A percentile compares a stretch with the other conserved stretches of the same genome.
phyloP scores from a whole-genome alignment of 2,113 vertebrate species.

The Solea senegalensis region DNA sequence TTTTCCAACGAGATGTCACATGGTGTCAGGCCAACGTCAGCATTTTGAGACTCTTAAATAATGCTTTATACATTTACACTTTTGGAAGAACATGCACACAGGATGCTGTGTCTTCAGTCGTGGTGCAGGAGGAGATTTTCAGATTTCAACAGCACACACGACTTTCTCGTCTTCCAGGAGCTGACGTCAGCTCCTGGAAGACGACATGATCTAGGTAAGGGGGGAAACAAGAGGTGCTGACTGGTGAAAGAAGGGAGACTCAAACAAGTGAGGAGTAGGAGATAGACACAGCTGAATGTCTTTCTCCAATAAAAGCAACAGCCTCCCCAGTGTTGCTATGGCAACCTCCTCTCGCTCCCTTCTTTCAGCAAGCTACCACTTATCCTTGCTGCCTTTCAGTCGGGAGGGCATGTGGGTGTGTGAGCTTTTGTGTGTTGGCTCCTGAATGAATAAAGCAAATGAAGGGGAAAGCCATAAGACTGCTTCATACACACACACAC shows the following conservation, averaged over 20 bases:
- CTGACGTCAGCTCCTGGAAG: conserved; percentile 31
- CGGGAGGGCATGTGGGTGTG: conserved; percentile 69
- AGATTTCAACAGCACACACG: conserved; percentile 25
- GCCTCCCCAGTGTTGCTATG: conserved; percentile 75
- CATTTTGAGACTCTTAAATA: not conserved
- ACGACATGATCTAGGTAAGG: conserved; percentile 22
- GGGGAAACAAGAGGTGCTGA: conserved; percentile 36
- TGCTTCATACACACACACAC: not conserved
- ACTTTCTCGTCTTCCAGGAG: conserved; percentile 26
- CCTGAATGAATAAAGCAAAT: conserved; percentile 69
- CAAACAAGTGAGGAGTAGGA: conserved; percentile 27
- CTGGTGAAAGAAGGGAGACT: conserved; percentile 1
- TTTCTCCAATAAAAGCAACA: conserved; percentile 70
- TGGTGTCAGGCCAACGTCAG: not conserved
- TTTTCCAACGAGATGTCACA: not conserved
- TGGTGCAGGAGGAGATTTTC: not conserved
- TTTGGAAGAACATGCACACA: not conserved
- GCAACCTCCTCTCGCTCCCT: conserved; percentile 64
- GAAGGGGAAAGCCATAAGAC: conserved; percentile 63
- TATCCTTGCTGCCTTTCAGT: conserved; percentile 76
- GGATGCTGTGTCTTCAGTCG: not conserved
- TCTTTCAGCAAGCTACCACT: conserved; percentile 74
- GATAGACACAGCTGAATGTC: conserved; percentile 60
- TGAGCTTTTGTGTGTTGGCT: conserved; percentile 63
- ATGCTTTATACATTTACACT: not conserved